These are phyloP conservation scores for Agrochola macilenta DNA, from an alignment of 2,888 invertebrate genomes.

Conservation along the genomic window DNA sequence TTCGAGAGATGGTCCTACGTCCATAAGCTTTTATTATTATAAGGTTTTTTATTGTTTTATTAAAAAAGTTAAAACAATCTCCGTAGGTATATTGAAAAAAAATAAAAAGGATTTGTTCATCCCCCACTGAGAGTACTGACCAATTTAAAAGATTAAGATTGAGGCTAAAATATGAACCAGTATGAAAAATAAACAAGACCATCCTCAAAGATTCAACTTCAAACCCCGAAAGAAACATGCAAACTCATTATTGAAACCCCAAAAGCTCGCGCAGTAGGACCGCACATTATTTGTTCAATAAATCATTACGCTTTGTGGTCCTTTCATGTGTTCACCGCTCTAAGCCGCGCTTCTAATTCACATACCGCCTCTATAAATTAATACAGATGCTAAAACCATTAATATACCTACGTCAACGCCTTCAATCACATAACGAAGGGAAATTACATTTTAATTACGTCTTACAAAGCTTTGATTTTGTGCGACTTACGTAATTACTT, in stretches of 20 bases:
- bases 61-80: too few relatives aligned
- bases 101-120: background rate
- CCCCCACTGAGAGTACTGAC: background rate
- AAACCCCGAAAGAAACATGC: conserved; percentile 24
- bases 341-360: conserved; percentile 57
- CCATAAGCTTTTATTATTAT: too few relatives aligned
- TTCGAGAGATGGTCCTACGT: too few relatives aligned
- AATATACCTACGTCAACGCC: conserved; percentile 36
- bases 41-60: too few relatives aligned
- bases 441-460: conserved; percentile 46
- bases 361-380: conserved; percentile 44
- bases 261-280: conserved; percentile 50
- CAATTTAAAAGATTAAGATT: background rate
- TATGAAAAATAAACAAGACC: background rate
- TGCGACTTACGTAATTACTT: conserved; percentile 35
- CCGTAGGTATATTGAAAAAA: too few relatives aligned
- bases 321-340: conserved; percentile 52
- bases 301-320: conserved; percentile 62
- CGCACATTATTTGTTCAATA: conserved; percentile 56
- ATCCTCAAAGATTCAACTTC: conserved; percentile 11
- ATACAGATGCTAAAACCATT: conserved; percentile 50
- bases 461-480: conserved; percentile 39
- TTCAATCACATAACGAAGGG: conserved; percentile 40
- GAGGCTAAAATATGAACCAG: background rate
- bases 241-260: conserved; percentile 17